Conservation (phyloP, 2,113 vertebrate genomes). For the Embiotoca jacksoni region DNA sequence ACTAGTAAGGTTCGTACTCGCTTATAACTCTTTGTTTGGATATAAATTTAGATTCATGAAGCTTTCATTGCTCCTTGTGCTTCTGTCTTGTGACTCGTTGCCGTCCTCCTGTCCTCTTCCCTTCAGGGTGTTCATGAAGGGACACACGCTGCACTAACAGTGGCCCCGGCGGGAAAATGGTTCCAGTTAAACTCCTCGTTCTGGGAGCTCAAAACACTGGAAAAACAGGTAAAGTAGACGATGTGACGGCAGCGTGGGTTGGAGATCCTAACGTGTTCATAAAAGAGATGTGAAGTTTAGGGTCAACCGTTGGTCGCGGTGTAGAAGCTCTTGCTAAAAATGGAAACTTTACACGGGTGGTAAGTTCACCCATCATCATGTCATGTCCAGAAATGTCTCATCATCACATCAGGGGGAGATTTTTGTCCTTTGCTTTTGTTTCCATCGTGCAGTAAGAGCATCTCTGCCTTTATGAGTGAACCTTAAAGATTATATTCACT, state of each 20-base stretch:
- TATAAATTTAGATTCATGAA: no score
- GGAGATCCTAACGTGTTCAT: not conserved
- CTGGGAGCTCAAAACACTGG: slow-evolving; percentile 73
- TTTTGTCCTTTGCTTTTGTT: no score
- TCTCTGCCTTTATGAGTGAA: no score
- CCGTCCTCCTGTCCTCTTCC: not conserved
- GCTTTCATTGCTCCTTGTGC: no score
- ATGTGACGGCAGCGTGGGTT: not conserved
- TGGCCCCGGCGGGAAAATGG: slow-evolving; percentile 42
- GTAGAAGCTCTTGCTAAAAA: slow-evolving; percentile 37
- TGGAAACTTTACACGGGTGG: slow-evolving; percentile 2
- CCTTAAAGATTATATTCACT: no score
- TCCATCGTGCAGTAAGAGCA: no score
- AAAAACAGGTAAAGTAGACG: slow-evolving; percentile 68
- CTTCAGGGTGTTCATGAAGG: slow-evolving; percentile 27
- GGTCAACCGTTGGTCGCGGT: slow-evolving; percentile 12
- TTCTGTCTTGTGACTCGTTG: not conserved
- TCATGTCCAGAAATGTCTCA: no score
- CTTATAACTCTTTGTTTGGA: not conserved
- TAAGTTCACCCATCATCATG: not conserved
- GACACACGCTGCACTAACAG: not conserved
- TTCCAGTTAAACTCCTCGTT: slow-evolving; percentile 70
- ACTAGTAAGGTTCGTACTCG: no score
- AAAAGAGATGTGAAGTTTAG: slow-evolving; percentile 15
- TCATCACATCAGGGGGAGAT: no score